Evolutionary conservation across 2,113 vertebrate genomes (phyloP), one percentile per base, ranked within the genome.

Genomic region (Helogale parvula): DNA sequence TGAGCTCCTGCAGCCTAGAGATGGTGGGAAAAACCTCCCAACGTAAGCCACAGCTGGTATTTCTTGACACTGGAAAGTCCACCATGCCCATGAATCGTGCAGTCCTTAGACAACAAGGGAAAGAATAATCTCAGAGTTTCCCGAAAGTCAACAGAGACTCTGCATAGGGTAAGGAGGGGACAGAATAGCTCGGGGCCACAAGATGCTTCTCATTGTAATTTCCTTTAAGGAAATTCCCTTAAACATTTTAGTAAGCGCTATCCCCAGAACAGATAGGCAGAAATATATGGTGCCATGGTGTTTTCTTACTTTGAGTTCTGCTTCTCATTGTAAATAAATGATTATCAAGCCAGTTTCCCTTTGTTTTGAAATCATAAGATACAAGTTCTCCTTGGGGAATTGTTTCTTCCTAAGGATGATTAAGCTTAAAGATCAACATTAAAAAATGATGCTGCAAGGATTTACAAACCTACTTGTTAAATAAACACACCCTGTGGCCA

Each of bases 111-210:
- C 63, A 88, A 14, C 19, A 35, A 52, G 38, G 57, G 25, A 33
- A 95, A 72, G 79, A 90, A 95, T 82, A n/a, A 93, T 45, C 79
- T 69, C 94, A 82, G 31, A 88, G 12, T 54, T 93, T 97, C 57
- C 93, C 47, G 47, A 76, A 87, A 35, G 80, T 21, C 94, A 63
- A 47, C 68, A 83, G 77, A 97, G 87, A 88, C 69, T 82, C 94
- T 68, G 29, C 41, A 76, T 71, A 92, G 23, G 86, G 86, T 16
- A 94, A 84, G 0, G 50, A 88, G n/a, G n/a, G 27, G 50, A 35
- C 23, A 89, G 96, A 97, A 31, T 0, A 19, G 12, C 0, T 0
- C 68, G 57, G 19, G 23, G 45, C 47, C n/a, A 15, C 1, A 16
- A 1, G 35, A 82, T 85, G 68, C 38, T 82, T 94, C 74, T 77